A percentile compares a stretch with the other conserved stretches of the same genome.
phyloP scores from a whole-genome alignment of 2,113 vertebrate genomes.

The Melanerpes aurifrons region DNA sequence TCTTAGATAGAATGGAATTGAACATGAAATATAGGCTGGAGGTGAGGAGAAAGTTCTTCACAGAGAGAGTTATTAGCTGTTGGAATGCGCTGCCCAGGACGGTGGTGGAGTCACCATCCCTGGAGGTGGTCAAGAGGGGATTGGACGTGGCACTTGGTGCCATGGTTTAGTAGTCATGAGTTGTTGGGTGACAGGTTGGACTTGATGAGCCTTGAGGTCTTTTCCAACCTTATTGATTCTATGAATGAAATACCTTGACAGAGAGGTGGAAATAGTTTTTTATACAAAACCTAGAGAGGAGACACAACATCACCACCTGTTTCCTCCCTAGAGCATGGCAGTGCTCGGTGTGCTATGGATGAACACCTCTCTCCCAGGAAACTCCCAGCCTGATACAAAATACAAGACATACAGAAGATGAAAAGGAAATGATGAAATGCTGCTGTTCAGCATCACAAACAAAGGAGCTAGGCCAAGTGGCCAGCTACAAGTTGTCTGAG shows the following conservation, averaged over 20 bases:
- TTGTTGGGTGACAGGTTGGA: too few species aligned
- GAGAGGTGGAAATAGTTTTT: not conserved
- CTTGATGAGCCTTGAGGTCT: too few species aligned
- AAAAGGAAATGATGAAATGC: not conserved
- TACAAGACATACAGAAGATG: not conserved
- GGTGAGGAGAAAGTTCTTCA: too few species aligned
- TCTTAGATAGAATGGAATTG: not conserved
- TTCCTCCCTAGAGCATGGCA: not conserved
- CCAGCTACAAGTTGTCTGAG: fast-evolving
- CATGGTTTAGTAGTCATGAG: too few species aligned
- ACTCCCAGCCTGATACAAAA: not conserved
- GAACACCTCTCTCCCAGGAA: not conserved
- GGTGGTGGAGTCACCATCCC: too few species aligned
- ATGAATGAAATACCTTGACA: not conserved
- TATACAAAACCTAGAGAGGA: not conserved
- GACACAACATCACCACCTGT: not conserved
- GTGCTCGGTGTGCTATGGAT: not conserved
- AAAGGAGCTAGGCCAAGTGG: fast-evolving
- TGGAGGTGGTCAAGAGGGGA: too few species aligned
- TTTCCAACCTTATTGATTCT: too few species aligned
- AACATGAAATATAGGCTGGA: not conserved
- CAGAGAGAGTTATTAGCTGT: too few species aligned
- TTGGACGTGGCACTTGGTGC: too few species aligned
- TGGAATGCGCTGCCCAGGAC: too few species aligned
- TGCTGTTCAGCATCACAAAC: not conserved